A percentile compares a stretch with the other conserved stretches of the same genome.
These are phyloP conservation scores for Escarpia spicata DNA, from an alignment of 2,888 invertebrate species.

Conservation along the genomic window DNA sequence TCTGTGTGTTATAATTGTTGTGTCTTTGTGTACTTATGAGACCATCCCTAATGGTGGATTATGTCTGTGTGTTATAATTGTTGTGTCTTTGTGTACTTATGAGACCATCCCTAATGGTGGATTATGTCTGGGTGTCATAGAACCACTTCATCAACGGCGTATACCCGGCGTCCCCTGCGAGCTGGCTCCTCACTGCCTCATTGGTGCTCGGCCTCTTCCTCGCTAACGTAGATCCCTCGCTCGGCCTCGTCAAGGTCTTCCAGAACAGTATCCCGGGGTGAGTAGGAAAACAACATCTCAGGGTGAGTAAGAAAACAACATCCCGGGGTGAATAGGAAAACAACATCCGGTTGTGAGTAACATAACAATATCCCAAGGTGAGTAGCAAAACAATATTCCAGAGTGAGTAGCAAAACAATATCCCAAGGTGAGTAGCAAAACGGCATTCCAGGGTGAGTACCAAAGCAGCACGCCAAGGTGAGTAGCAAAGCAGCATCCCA, in stretches of 20 bases:
- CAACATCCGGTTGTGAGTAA: no score
- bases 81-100: no score
- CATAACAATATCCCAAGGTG: slow-evolving; percentile 71
- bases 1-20: no score
- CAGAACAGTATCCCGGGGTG: slow-evolving; percentile 80
- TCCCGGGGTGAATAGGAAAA: no score
- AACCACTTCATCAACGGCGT: slow-evolving; percentile 95
- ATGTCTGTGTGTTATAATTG: no score
- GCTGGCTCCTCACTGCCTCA: slow-evolving; percentile 84
- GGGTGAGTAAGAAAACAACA: neutral
- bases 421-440: slow-evolving; percentile 70
- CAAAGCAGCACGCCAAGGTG: neutral
- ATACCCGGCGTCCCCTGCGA: slow-evolving; percentile 92
- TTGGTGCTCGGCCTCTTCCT: slow-evolving; percentile 79
- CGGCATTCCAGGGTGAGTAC: no score
- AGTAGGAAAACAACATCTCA: neutral
- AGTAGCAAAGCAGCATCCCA: no score
- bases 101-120: neutral
- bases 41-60: no score
- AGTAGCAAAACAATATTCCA: slow-evolving; percentile 73
- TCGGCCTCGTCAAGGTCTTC: slow-evolving; percentile 77
- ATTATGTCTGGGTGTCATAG: slow-evolving; percentile 69
- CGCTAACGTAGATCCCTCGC: slow-evolving; percentile 82
- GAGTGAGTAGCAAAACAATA: slow-evolving; percentile 71
- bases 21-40: no score